Evolutionary conservation across 2,888 invertebrate species (phyloP).

Genomic region (Pseudoips prasinana): DNA sequence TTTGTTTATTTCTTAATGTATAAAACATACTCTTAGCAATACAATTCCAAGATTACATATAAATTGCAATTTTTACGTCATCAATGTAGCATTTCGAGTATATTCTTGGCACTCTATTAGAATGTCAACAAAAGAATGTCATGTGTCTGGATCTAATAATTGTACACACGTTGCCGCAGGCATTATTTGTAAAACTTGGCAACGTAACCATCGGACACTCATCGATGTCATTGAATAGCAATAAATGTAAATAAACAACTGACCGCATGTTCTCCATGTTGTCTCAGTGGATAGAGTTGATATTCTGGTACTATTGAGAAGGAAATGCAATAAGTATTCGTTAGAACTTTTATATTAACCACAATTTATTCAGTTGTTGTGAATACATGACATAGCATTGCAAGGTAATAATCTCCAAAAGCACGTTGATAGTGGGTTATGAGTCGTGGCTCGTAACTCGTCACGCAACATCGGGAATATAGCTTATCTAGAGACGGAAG

Average conservation of each 20-base stretch:
- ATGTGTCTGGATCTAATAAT: slow-evolving; percentile 8
- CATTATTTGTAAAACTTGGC: slow-evolving; percentile 28
- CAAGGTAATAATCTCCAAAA: slow-evolving; percentile 44
- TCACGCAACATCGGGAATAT: slow-evolving; percentile 63
- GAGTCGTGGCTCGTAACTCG: slow-evolving; percentile 48
- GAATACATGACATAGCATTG: slow-evolving; percentile 21
- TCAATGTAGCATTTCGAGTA: too few species aligned
- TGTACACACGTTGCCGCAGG: slow-evolving; percentile 20
- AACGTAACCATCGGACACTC: slow-evolving; percentile 19
- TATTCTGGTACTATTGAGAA: too few species aligned
- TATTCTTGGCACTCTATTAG: neutral
- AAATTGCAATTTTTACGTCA: too few species aligned
- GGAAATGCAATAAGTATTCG: too few species aligned
- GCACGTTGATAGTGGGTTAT: slow-evolving; percentile 41
- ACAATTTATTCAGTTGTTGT: neutral
- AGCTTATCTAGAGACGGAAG: slow-evolving; percentile 56
- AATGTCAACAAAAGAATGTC: slow-evolving; percentile 3
- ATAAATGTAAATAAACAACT: slow-evolving; percentile 33
- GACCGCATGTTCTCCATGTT: neutral
- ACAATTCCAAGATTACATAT: too few species aligned
- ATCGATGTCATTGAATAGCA: slow-evolving; percentile 23
- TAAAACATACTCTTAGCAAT: too few species aligned
- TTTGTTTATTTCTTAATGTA: too few species aligned
- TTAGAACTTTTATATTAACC: too few species aligned
- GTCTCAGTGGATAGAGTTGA: too few species aligned